Conservation (phyloP, 2,797 vertebrate genomes). For the Picus viridis region DNA sequence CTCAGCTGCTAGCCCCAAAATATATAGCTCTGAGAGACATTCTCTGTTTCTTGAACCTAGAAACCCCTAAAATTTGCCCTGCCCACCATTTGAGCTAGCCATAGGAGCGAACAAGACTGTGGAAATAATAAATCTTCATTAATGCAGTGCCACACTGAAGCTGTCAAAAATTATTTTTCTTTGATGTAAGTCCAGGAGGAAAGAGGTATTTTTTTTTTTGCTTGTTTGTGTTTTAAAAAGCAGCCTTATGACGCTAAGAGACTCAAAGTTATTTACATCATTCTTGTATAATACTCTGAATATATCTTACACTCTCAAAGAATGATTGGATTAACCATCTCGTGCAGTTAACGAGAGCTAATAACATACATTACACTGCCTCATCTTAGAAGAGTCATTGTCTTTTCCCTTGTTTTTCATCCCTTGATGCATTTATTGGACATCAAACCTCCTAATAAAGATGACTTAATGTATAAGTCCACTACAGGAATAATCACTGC, state of each 20-base stretch:
- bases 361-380: not conserved
- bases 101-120: not conserved
- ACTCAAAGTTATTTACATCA: not conserved
- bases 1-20: not conserved
- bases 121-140: not conserved
- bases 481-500: not conserved
- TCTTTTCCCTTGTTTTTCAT: not conserved
- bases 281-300: not conserved
- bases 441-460: not conserved
- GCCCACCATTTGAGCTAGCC: fast-evolving
- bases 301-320: not conserved
- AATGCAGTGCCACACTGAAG: not conserved
- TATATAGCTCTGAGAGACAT: not conserved
- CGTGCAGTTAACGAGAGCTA: not conserved
- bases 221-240: too few relatives aligned
- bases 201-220: too few relatives aligned
- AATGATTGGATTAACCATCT: not conserved
- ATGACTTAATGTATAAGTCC: not conserved
- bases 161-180: not conserved
- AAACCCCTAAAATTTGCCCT: not conserved
- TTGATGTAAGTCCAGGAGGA: not conserved
- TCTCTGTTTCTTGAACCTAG: not conserved
- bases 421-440: not conserved
- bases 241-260: not conserved
- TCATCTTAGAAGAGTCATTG: not conserved